phyloP scores from a whole-genome alignment of 2,113 vertebrate species.

The Mesembrinibis cayennensis region DNA sequence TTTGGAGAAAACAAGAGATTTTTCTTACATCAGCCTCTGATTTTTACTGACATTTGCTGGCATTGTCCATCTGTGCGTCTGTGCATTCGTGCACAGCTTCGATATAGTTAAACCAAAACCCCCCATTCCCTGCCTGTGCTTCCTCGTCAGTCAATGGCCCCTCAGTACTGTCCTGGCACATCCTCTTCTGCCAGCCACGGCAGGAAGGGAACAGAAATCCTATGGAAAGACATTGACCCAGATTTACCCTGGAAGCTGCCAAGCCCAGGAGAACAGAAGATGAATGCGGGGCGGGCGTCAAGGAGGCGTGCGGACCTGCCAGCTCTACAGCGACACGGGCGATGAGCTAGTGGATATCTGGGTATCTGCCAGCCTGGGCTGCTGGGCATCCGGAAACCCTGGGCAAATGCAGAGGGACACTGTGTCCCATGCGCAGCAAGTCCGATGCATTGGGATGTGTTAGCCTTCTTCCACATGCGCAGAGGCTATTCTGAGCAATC shows the following conservation, averaged over 20 bases:
- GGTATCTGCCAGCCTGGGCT: background rate
- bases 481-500: background rate
- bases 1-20: background rate
- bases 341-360: background rate
- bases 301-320: background rate
- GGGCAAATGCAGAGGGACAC: background rate
- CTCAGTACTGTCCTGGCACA: background rate
- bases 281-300: rapidly evolving
- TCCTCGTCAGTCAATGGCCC: background rate
- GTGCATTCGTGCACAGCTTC: background rate
- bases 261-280: background rate
- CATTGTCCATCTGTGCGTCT: background rate
- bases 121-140: background rate
- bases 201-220: slow-evolving; percentile 15
- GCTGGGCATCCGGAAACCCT: background rate
- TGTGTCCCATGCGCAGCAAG: rapidly evolving
- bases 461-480: background rate
- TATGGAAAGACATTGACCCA: slow-evolving; percentile 28
- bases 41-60: background rate
- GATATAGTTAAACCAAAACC: background rate
- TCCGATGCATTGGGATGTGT: rapidly evolving
- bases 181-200: background rate
- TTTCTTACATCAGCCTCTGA: background rate
- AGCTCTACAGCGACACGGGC: background rate
- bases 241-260: background rate